phyloP scores from a whole-genome alignment of 2,797 vertebrate species.

The Huso huso region DNA sequence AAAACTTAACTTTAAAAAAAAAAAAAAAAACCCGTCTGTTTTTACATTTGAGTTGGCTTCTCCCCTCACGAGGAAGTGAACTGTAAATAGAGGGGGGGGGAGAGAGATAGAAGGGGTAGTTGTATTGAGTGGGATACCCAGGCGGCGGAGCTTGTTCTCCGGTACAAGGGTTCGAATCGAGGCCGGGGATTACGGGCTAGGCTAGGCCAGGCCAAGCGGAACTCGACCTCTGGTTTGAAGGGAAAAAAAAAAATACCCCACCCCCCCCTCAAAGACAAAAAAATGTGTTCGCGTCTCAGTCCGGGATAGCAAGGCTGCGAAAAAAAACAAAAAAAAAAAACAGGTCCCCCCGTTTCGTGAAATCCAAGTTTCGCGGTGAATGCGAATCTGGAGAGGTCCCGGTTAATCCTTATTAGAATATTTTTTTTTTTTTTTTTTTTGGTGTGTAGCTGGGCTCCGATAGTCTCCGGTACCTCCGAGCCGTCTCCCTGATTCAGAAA shows the following conservation, averaged over 20 bases:
- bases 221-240: slow-evolving; percentile 42
- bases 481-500: slow-evolving; percentile 12
- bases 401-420: neutral
- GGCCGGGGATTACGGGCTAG: slow-evolving; percentile 42
- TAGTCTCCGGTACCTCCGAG: neutral
- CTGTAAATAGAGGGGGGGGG: neutral
- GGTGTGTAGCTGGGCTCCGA: neutral
- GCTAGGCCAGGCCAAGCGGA: slow-evolving; percentile 51
- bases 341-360: too few relatives aligned
- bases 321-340: neutral
- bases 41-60: slow-evolving; percentile 11
- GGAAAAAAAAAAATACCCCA: neutral
- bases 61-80: slow-evolving; percentile 2
- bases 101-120: too few relatives aligned
- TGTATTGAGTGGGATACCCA: neutral
- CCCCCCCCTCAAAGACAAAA: neutral
- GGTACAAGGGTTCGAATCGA: slow-evolving; percentile 29
- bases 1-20: too few relatives aligned
- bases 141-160: slow-evolving; percentile 19
- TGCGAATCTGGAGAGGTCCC: neutral
- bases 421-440: neutral
- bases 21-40: too few relatives aligned
- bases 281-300: too few relatives aligned
- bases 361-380: neutral
- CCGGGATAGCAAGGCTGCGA: neutral